Conservation (phyloP, 2,113 vertebrate species). For the Mionectes macconnelli region DNA sequence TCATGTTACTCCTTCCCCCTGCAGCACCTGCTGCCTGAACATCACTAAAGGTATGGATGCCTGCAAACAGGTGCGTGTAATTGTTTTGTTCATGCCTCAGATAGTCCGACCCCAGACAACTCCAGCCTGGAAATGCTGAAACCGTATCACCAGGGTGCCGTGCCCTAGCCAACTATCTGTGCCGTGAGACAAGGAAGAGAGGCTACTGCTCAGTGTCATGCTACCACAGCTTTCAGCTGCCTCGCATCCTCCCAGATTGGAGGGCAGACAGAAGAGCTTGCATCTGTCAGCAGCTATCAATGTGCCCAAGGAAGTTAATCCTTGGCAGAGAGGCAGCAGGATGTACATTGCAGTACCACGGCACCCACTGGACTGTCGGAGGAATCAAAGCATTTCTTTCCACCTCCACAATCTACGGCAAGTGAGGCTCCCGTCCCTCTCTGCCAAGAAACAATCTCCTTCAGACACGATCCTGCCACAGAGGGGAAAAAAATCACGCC, state of each 20-base stretch:
- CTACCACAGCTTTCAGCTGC: conserved; percentile 20
- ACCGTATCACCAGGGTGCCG: neutral
- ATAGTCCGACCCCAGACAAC: neutral
- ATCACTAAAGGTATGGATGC: neutral
- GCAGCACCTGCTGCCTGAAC: neutral
- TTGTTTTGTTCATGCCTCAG: neutral
- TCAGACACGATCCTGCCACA: neutral
- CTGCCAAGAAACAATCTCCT: neutral
- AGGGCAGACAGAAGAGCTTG: neutral
- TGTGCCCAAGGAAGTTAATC: neutral
- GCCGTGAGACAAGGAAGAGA: neutral
- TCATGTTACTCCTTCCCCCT: neutral
- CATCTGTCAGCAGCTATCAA: conserved; percentile 38
- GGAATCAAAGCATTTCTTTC: neutral
- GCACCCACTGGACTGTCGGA: neutral
- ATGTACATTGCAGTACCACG: neutral
- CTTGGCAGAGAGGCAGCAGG: neutral
- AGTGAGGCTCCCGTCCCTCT: neutral
- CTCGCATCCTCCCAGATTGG: neutral
- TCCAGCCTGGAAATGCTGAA: neutral
- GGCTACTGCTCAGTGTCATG: neutral
- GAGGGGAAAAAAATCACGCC: neutral
- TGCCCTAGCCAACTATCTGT: neutral
- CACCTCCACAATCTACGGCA: neutral
- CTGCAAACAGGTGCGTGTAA: neutral